A percentile compares a stretch with the other conserved stretches of the same genome.
phyloP scores from a whole-genome alignment of 2,888 invertebrate genomes.

The Oscheius myriophilus region DNA sequence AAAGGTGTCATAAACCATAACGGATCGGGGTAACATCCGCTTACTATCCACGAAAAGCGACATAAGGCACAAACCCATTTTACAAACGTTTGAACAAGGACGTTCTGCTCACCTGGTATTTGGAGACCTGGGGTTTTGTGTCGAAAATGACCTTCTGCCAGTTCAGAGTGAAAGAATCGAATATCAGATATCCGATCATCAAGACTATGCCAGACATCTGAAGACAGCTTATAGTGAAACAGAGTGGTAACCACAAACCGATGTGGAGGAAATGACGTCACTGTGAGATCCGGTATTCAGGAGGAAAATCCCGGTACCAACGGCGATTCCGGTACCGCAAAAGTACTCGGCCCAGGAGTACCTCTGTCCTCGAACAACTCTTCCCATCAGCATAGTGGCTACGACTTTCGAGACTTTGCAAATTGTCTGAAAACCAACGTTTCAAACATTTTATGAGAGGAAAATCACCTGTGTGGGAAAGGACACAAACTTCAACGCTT shows the following conservation, averaged over 20 bases:
- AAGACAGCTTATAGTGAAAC: slow-evolving; percentile 19
- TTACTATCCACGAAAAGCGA: no score
- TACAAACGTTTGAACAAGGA: not conserved
- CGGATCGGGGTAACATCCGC: not conserved
- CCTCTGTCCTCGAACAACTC: slow-evolving; percentile 80
- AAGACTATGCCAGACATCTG: slow-evolving; percentile 81
- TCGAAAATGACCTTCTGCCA: slow-evolving; percentile 92
- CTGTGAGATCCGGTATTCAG: slow-evolving; percentile 70
- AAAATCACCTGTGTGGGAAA: slow-evolving; percentile 85
- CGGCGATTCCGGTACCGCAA: slow-evolving; percentile 86
- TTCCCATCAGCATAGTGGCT: slow-evolving; percentile 98
- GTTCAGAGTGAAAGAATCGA: slow-evolving; percentile 97
- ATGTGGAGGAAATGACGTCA: slow-evolving; percentile 26
- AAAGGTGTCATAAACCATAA: no score
- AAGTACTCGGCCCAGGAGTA: slow-evolving; percentile 84
- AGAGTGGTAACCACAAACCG: not conserved
- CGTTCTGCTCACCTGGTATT: slow-evolving; percentile 51
- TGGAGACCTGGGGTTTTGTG: slow-evolving; percentile 59
- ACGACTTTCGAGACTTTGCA: slow-evolving; percentile 98
- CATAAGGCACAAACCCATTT: not conserved
- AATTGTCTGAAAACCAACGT: slow-evolving; percentile 55
- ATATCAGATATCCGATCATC: slow-evolving; percentile 87
- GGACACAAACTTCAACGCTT: slow-evolving; percentile 95
- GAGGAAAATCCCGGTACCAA: slow-evolving; percentile 93
- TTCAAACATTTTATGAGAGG: no score